These are phyloP conservation scores for Falco novaeseelandiae DNA, from an alignment of 2,797 vertebrate genomes.

Conservation along the genomic window DNA sequence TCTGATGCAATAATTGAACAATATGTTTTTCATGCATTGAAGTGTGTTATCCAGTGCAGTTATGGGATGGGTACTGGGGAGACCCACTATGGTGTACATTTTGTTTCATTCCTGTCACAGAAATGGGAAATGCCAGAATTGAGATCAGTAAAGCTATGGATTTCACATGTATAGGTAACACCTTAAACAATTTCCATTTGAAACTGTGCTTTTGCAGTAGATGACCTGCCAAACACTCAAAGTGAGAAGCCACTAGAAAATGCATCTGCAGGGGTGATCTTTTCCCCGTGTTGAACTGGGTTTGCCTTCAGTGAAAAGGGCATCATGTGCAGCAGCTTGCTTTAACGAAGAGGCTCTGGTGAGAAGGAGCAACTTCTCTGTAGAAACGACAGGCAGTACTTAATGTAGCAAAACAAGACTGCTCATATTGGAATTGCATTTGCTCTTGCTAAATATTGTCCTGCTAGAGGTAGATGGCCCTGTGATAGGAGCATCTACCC, in stretches of 20 bases:
- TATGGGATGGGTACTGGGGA: neutral
- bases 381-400: neutral
- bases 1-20: neutral
- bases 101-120: neutral
- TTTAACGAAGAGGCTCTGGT: neutral
- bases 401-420: neutral
- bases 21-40: neutral
- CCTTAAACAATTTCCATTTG: neutral
- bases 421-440: neutral
- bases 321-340: neutral
- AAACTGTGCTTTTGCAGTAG: neutral
- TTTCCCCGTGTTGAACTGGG: neutral
- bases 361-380: neutral
- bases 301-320: neutral
- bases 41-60: neutral
- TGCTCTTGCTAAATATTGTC: neutral
- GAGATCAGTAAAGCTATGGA: neutral
- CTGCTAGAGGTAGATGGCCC: neutral
- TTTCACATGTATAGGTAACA: rapidly evolving
- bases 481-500: neutral
- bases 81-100: neutral
- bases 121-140: neutral
- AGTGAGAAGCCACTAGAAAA: neutral
- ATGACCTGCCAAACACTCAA: neutral
- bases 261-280: neutral